These are phyloP conservation scores for Flabesymbios commensalis DNA, from an alignment of 2,888 invertebrate genomes.

Conservation along the genomic window DNA sequence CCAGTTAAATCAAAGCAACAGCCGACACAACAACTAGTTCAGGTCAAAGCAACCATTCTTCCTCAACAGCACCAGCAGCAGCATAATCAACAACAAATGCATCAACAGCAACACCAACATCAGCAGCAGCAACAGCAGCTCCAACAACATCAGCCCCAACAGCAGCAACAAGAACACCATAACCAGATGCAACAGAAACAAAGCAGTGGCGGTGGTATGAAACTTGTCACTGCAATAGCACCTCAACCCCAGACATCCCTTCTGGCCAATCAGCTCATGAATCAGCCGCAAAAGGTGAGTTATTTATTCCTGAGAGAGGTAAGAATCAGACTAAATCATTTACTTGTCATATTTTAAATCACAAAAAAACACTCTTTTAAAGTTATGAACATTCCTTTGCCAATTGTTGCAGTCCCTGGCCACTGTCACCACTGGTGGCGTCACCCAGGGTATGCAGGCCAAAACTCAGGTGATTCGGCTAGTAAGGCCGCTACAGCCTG, in stretches of 20 bases:
- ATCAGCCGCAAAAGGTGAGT: too few species aligned
- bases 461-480: neutral
- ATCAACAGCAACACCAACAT: constrained; percentile 30
- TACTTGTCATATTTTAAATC: too few species aligned
- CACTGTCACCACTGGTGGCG: too few species aligned
- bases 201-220: neutral
- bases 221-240: neutral
- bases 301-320: too few species aligned
- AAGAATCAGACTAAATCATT: too few species aligned
- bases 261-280: neutral
- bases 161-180: too few species aligned
- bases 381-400: too few species aligned
- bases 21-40: neutral
- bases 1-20: constrained; percentile 7
- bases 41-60: neutral
- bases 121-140: constrained; percentile 17
- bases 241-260: neutral
- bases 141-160: constrained; percentile 10
- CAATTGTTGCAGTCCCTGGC: too few species aligned
- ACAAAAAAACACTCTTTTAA: too few species aligned
- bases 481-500: neutral
- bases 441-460: neutral
- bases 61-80: constrained; percentile 8
- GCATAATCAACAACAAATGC: constrained; percentile 8
- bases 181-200: too few species aligned